Evolutionary conservation across 2,113 vertebrate genomes (phyloP), one percentile per base, ranked within the genome.

Genomic region (Phalacrocorax pelagicus): DNA sequence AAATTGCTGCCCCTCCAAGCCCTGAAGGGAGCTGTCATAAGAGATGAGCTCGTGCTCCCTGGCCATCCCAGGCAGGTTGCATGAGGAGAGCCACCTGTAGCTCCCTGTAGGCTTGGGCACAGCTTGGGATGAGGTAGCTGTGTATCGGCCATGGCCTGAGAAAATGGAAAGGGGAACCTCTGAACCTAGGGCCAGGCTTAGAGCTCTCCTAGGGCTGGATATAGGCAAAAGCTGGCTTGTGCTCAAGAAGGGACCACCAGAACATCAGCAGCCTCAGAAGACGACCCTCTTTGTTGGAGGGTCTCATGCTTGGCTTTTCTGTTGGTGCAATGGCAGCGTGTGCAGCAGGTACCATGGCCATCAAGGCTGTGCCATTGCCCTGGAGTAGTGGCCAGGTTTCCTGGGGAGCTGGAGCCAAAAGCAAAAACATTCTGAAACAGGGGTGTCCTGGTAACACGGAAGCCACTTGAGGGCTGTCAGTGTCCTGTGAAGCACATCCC

Each of bases 271-370:
- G n/a, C 15, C 6, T 59, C 81, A 79, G 30, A 66, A 44, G 36
- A 61, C 44, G 58, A 18, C 26, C 7, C 2, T 58, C n/a, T 81
- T 26, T 86, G 7, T 36, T 9, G 30, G 42, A 63, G 46, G 11
- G 38, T 38, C 3, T 2, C 5, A 3, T 8, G 3, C 42, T 90
- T 65, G 18, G 11, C n/a, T 78, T 70, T 62, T 54, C 30, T 0
- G 0, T 11, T 71, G 27, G 26, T 1, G 2, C 44, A 21, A 11
- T 26, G 49, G 54, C 16, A 22, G 29, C 0, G 0, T 29, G 16
- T 23, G 12, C 7, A 15, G 14, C 18, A 46, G 36, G 19, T 52
- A 40, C 58, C 0, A 0, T 22, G 66, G 42, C 51, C 52, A 14
- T 7, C 1, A 0, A 29, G 29, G 29, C 58, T 14, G 3, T 70